Evolutionary conservation across 2,888 invertebrate species (phyloP).

Genomic region (Amphipoea lucens): DNA sequence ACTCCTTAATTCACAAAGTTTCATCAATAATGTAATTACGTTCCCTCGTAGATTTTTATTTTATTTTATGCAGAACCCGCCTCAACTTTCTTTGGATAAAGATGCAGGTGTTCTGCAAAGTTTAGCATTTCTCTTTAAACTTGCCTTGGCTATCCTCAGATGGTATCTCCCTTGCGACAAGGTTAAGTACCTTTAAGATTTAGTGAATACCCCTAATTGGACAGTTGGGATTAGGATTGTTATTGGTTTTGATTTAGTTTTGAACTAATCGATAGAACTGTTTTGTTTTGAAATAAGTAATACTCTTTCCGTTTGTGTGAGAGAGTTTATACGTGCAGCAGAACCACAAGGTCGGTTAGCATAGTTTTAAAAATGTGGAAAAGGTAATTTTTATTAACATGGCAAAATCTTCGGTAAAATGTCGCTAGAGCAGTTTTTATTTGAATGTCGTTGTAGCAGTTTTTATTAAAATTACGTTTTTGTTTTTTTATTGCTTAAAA

Average conservation of each 20-base stretch:
- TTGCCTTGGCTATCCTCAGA: constrained; percentile 42
- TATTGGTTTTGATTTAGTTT: constrained; percentile 24
- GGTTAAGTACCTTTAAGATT: constrained; percentile 39
- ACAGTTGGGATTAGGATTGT: not conserved
- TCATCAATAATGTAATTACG: constrained; percentile 27
- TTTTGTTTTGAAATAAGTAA: not conserved
- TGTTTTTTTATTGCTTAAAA: not conserved
- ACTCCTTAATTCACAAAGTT: constrained; percentile 19
- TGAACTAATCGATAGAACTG: not conserved
- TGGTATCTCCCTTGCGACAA: constrained; percentile 37
- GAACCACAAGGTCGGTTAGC: not conserved
- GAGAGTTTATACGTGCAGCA: too few relatives aligned
- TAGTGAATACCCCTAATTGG: constrained; percentile 38
- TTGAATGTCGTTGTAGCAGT: too few relatives aligned
- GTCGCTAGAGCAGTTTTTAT: not conserved
- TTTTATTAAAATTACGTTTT: not conserved
- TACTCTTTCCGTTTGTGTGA: not conserved
- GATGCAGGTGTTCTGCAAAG: constrained; percentile 54
- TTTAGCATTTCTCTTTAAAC: constrained; percentile 56
- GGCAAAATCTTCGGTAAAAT: too few relatives aligned
- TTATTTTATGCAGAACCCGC: constrained; percentile 10
- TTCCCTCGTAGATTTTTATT: constrained; percentile 31
- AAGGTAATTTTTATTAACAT: not conserved
- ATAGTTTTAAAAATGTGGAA: not conserved
- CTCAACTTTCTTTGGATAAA: constrained; percentile 22